A percentile compares a stretch with the other conserved stretches of the same genome.
Conservation (phyloP, 2,888 invertebrate species). For the Lasioglossum lativentre region DNA sequence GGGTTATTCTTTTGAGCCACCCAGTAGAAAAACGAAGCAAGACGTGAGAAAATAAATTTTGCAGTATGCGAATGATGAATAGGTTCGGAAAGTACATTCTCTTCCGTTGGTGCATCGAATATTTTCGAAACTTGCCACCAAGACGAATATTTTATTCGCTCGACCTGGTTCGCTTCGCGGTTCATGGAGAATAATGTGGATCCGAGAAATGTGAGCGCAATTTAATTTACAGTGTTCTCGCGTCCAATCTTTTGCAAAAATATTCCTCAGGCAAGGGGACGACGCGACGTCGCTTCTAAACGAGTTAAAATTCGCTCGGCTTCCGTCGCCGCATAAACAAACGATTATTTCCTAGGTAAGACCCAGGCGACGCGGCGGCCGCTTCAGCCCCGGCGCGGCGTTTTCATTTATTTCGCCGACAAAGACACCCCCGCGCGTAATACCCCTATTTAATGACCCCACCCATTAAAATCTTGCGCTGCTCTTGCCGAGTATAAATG, state of each 20-base stretch:
- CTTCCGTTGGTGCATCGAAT: background rate
- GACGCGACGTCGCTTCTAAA: constrained; percentile 1
- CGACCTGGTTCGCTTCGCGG: background rate
- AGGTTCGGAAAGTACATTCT: background rate
- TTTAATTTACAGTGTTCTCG: constrained; percentile 7
- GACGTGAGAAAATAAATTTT: background rate
- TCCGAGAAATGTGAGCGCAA: background rate
- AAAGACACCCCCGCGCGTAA: constrained; percentile 38
- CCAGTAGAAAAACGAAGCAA: background rate
- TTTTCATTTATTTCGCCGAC: constrained; percentile 47
- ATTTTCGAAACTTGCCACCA: background rate
- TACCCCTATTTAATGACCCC: constrained; percentile 31
- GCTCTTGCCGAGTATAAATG: constrained; percentile 37
- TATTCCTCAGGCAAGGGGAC: background rate
- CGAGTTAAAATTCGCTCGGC: constrained; percentile 3
- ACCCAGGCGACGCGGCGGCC: background rate
- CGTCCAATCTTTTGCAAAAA: background rate
- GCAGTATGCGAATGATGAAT: background rate
- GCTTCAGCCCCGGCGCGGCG: constrained; percentile 15
- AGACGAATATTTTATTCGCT: background rate
- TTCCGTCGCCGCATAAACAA: constrained; percentile 34
- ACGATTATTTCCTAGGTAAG: constrained; percentile 36
- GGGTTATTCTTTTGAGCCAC: background rate
- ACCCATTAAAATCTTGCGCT: constrained; percentile 53
- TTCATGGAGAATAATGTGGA: background rate